These are phyloP conservation scores for Limnothrissa miodon DNA, from an alignment of 2,113 vertebrate species.

Conservation along the genomic window DNA sequence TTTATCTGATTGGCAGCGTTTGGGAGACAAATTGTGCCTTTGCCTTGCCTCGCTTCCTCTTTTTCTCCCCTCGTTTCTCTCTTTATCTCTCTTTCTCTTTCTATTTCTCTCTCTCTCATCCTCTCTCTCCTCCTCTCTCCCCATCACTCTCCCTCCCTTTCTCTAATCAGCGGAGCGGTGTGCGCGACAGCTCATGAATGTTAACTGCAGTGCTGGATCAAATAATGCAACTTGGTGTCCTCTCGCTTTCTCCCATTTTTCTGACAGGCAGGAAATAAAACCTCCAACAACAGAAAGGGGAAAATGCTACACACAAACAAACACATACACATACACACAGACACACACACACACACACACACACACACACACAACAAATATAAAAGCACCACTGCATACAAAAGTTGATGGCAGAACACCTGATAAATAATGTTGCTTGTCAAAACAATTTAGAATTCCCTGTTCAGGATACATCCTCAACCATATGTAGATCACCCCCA, in stretches of 20 bases:
- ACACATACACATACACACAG: too few species aligned
- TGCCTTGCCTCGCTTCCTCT: background rate
- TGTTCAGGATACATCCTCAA: background rate
- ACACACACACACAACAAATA: background rate
- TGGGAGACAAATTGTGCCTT: conserved; percentile 35
- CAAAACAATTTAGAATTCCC: background rate
- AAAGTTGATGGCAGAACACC: conserved; percentile 8
- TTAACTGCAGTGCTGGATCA: conserved; percentile 31
- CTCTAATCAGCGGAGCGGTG: conserved; percentile 38
- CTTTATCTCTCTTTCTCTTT: too few species aligned
- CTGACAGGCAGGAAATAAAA: conserved; percentile 10
- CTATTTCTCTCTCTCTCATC: background rate
- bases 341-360: too few species aligned
- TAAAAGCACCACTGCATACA: background rate
- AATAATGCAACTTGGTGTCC: conserved; percentile 28
- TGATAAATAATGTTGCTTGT: background rate
- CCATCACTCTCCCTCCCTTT: background rate
- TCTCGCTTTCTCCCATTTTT: background rate
- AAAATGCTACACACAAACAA: background rate
- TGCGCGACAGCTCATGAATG: conserved; percentile 44
- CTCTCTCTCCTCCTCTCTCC: background rate
- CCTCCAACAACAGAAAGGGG: background rate
- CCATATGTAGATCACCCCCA: background rate
- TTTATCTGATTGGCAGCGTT: conserved; percentile 29
- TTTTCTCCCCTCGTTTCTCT: background rate